phyloP scores from a whole-genome alignment of 2,113 vertebrate species.

The Himantopus leucocephalus region DNA sequence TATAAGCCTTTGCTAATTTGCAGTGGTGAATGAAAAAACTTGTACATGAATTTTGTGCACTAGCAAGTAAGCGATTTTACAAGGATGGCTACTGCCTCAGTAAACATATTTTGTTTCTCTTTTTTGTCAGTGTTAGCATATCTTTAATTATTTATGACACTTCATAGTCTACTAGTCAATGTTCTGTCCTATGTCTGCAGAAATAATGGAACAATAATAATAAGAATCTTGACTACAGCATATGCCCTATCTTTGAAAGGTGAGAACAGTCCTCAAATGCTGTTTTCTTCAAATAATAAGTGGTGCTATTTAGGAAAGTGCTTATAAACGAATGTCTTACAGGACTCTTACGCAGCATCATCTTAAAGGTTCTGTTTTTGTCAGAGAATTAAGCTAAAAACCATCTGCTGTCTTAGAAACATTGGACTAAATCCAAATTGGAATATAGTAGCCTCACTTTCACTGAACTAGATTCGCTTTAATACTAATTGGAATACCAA shows the following conservation, averaged over 20 bases:
- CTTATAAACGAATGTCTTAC: neutral
- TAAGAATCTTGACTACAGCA: neutral
- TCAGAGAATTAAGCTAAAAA: neutral
- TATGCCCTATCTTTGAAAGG: neutral
- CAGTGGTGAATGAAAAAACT: neutral
- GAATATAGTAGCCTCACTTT: neutral
- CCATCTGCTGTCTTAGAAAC: neutral
- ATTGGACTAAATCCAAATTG: neutral
- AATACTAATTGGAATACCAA: neutral
- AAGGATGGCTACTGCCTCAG: neutral
- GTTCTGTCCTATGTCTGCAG: neutral
- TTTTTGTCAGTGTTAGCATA: neutral
- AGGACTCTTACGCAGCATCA: neutral
- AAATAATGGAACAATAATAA: neutral
- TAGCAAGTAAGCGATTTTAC: neutral
- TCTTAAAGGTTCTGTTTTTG: neutral
- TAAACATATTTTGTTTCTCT: neutral
- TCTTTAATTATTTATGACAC: neutral
- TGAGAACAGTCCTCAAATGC: neutral
- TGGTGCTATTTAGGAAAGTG: neutral
- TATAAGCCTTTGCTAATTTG: neutral
- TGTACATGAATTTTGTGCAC: neutral
- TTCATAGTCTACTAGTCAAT: neutral
- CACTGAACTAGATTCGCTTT: neutral
- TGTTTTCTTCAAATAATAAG: neutral